These are phyloP conservation scores for Elachura formosa DNA, from an alignment of 2,113 vertebrate species.

Conservation along the genomic window DNA sequence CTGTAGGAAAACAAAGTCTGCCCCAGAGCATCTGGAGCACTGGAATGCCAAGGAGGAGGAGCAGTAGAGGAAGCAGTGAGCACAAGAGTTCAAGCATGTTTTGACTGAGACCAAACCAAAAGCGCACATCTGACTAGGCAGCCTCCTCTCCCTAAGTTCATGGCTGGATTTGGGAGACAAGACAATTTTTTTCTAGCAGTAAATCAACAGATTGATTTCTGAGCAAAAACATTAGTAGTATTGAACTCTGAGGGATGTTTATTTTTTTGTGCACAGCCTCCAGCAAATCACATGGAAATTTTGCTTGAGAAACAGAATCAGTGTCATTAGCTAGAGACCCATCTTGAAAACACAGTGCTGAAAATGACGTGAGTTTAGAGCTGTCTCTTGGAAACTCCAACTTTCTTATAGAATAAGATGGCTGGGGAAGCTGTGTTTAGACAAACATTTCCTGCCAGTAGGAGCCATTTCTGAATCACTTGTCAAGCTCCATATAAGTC, in stretches of 20 bases:
- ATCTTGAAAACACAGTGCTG: neutral
- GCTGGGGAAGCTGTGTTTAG: neutral
- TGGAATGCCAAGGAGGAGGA: neutral
- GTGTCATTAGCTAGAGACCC: neutral
- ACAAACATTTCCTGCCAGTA: neutral
- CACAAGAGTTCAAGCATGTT: rapidly evolving
- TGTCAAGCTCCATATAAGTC: neutral
- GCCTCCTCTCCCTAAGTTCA: neutral
- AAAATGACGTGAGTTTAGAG: neutral
- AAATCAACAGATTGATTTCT: neutral
- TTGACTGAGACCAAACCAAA: rapidly evolving
- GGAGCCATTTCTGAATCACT: neutral
- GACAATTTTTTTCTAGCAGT: neutral
- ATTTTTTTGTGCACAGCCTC: neutral
- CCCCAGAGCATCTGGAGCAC: neutral
- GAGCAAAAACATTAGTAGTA: neutral
- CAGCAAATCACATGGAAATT: neutral
- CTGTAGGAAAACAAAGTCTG: neutral
- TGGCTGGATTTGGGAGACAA: neutral
- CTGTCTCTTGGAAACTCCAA: neutral
- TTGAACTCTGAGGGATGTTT: rapidly evolving
- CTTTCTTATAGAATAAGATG: neutral
- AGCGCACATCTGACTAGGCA: rapidly evolving
- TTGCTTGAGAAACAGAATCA: neutral
- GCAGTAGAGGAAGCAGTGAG: neutral